Conservation (phyloP, 1,140 invertebrate genomes). For the Ylistrum balloti region DNA sequence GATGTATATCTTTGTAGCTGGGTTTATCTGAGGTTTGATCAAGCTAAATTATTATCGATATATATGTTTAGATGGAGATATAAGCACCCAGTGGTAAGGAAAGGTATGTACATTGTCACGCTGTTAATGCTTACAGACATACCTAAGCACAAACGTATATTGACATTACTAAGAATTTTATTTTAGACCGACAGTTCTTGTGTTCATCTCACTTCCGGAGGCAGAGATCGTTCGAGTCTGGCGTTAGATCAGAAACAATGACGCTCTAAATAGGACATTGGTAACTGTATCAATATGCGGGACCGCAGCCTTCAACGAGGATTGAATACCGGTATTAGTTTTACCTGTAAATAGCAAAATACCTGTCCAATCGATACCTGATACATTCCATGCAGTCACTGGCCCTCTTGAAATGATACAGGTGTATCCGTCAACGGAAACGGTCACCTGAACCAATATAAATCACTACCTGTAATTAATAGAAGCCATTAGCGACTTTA, state of each 20-base stretch:
- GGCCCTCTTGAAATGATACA: slow-evolving; percentile 9
- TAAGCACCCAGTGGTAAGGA: neutral
- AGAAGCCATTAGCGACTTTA: slow-evolving; percentile 38
- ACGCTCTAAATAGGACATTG: neutral
- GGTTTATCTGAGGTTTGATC: neutral
- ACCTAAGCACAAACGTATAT: neutral
- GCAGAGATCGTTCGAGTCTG: slow-evolving; percentile 12
- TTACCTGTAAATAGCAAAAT: slow-evolving; percentile 31
- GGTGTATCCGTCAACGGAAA: slow-evolving; percentile 21
- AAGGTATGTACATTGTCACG: neutral
- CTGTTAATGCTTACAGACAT: neutral
- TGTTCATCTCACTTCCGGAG: slow-evolving; percentile 17
- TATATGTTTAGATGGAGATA: neutral
- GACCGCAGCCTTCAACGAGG: neutral
- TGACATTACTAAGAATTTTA: slow-evolving; percentile 33
- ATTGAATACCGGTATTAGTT: neutral
- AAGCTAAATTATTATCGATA: neutral
- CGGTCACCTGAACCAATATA: slow-evolving; percentile 38
- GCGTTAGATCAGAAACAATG: slow-evolving; percentile 10
- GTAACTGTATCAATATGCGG: slow-evolving; percentile 1
- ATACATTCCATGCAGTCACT: neutral
- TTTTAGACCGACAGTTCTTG: neutral
- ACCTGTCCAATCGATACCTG: slow-evolving; percentile 2
- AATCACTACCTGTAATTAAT: slow-evolving; percentile 35
- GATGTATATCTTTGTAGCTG: neutral